These are phyloP conservation scores for Lathronympha strigana DNA, from an alignment of 2,888 invertebrate genomes.

Conservation along the genomic window DNA sequence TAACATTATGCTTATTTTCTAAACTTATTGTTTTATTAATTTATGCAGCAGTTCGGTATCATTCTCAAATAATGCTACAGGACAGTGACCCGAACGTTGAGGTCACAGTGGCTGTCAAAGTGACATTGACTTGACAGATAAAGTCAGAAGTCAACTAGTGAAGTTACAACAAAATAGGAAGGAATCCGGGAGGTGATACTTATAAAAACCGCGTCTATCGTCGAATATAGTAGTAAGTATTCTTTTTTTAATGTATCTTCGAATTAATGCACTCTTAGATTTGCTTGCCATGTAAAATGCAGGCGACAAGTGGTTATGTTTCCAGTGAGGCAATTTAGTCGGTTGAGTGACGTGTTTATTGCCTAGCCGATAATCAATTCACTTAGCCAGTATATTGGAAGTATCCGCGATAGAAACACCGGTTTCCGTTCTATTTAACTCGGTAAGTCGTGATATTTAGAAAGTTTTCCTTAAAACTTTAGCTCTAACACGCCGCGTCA, in stretches of 20 bases:
- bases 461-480: not conserved
- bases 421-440: slow-evolving; percentile 1
- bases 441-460: not conserved
- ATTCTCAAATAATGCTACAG: not conserved
- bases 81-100: not conserved
- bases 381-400: not conserved
- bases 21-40: too few relatives aligned
- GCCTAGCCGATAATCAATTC: slow-evolving; percentile 9
- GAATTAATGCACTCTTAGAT: not conserved
- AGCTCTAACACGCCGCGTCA: not conserved
- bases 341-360: slow-evolving; percentile 7
- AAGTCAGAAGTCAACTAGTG: not conserved
- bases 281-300: not conserved
- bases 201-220: not conserved
- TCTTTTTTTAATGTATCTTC: not conserved
- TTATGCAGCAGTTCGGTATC: too few relatives aligned
- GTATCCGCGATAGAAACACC: slow-evolving; percentile 1
- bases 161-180: not conserved
- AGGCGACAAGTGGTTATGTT: not conserved
- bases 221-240: slow-evolving; percentile 8
- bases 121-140: slow-evolving; percentile 14
- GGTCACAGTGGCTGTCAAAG: slow-evolving; percentile 3
- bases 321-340: too few relatives aligned
- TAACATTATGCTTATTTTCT: not conserved
- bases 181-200: not conserved